These are phyloP conservation scores for Sebastes iracundus DNA, from an alignment of 2,797 vertebrate species.

Conservation along the genomic window DNA sequence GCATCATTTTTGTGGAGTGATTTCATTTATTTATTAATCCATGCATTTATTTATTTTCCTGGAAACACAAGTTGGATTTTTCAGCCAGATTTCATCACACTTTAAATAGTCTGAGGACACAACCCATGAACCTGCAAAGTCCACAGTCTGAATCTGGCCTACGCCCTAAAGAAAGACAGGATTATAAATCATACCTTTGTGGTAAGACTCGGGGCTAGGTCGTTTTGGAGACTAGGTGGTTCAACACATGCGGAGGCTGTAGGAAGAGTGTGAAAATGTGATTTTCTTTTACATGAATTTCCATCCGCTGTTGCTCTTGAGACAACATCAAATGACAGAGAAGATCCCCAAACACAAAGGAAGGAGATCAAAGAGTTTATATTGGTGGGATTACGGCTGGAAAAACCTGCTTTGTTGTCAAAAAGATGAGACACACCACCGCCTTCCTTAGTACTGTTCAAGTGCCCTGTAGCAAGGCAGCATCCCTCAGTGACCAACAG, in stretches of 20 bases:
- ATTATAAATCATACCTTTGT: not conserved
- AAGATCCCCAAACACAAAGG: not conserved
- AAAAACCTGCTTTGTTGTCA: conserved; percentile 8
- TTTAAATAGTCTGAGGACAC: not conserved
- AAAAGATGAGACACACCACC: not conserved
- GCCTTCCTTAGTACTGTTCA: not conserved
- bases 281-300: conserved; percentile 27
- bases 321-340: conserved; percentile 36
- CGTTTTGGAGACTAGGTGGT: not conserved
- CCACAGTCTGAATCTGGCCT: not conserved
- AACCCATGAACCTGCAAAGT: not conserved
- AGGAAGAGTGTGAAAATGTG: not conserved
- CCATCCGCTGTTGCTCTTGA: conserved; percentile 28
- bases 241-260: not conserved
- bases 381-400: not conserved
- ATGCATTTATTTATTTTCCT: not conserved
- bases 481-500: not conserved
- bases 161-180: not conserved
- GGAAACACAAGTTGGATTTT: not conserved
- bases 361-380: conserved; percentile 20
- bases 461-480: not conserved
- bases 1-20: not conserved
- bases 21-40: not conserved
- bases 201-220: not conserved
- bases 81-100: not conserved